Evolutionary conservation across 2,113 vertebrate genomes (phyloP).

Genomic region (Baryphthengus martii): DNA sequence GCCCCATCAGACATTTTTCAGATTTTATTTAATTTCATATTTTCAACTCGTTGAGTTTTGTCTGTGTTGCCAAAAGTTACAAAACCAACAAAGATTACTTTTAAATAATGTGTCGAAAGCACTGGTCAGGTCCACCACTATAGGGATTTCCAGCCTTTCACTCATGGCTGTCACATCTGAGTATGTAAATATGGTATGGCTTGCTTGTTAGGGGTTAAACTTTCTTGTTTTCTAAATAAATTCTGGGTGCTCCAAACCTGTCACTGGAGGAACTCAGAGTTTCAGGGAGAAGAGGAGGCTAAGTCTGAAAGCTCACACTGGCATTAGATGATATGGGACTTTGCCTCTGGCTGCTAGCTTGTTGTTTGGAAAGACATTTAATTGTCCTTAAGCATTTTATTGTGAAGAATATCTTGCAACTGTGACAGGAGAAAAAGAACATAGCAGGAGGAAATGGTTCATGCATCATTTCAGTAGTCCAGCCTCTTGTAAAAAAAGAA

Average conservation of each 20-base stretch:
- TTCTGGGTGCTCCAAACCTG: neutral
- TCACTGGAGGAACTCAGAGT: neutral
- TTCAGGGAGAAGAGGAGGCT: neutral
- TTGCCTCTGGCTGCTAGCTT: neutral
- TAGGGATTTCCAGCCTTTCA: neutral
- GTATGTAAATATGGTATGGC: neutral
- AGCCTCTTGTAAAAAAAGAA: rapidly evolving
- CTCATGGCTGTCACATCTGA: neutral
- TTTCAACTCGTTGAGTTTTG: neutral
- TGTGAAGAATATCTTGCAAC: neutral
- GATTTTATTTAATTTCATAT: neutral
- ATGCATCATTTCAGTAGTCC: neutral
- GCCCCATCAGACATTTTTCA: neutral
- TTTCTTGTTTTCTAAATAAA: neutral
- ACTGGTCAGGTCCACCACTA: neutral
- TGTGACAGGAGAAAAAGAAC: neutral
- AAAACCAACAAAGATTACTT: neutral
- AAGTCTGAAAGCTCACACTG: neutral
- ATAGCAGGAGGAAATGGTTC: neutral
- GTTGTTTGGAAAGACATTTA: neutral
- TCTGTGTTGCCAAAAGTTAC: neutral
- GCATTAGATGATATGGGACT: neutral
- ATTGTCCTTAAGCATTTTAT: neutral
- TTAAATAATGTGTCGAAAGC: neutral
- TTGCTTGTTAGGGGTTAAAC: neutral